phyloP scores from a whole-genome alignment of 2,113 vertebrate genomes.

The Alosa alosa region DNA sequence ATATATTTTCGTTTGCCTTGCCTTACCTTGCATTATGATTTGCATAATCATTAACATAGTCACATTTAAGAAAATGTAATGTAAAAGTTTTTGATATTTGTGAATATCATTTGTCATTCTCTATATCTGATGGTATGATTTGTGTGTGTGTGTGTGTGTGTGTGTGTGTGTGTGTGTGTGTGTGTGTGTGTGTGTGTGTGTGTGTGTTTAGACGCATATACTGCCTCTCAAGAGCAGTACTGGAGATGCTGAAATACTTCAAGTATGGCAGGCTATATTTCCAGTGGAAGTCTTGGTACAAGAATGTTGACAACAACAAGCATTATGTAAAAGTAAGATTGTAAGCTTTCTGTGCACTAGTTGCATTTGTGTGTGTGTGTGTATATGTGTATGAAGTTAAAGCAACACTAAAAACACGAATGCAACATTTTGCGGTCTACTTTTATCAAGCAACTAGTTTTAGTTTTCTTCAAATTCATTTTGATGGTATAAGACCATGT shows the following conservation, averaged over 20 bases:
- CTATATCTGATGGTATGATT: neutral
- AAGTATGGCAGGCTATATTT: slow-evolving; percentile 68
- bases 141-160: neutral
- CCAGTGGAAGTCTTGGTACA: slow-evolving; percentile 68
- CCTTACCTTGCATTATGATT: too few species aligned
- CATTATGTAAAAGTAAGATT: slow-evolving; percentile 65
- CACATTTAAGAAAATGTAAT: neutral
- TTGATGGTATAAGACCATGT: too few species aligned
- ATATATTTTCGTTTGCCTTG: too few species aligned
- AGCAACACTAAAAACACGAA: neutral
- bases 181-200: neutral
- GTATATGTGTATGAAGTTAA: neutral
- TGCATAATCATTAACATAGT: too few species aligned
- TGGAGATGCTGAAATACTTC: slow-evolving; percentile 69
- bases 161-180: slow-evolving; percentile 4
- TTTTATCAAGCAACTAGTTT: too few species aligned
- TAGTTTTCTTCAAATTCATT: too few species aligned
- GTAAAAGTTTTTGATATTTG: neutral
- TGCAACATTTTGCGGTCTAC: too few species aligned
- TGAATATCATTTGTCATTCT: neutral
- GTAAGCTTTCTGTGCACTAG: neutral
- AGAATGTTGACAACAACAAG: slow-evolving; percentile 57
- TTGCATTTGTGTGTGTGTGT: neutral
- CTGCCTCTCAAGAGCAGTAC: slow-evolving; percentile 60
- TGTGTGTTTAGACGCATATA: slow-evolving; percentile 61